These are phyloP conservation scores for Telmatochromis sp. DNA, from an alignment of 2,113 vertebrate species.

Conservation along the genomic window DNA sequence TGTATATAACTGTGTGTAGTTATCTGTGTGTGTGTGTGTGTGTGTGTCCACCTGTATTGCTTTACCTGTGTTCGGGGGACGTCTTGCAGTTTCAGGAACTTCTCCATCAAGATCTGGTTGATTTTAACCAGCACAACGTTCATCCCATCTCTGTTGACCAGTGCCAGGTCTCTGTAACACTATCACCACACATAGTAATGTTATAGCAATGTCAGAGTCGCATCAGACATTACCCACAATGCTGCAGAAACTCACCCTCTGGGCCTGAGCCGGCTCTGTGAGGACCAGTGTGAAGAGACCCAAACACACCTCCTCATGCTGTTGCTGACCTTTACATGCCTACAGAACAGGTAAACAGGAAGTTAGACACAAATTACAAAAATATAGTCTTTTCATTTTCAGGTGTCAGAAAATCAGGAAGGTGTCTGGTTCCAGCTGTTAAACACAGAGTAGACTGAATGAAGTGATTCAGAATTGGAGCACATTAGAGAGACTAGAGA, in stretches of 20 bases:
- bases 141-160: constrained; percentile 91
- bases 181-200: constrained; percentile 36
- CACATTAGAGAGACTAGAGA: neutral
- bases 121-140: constrained; percentile 87
- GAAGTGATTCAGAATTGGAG: neutral
- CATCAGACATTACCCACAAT: neutral
- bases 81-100: constrained; percentile 90
- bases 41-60: too few species aligned
- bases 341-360: constrained; percentile 30
- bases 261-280: constrained; percentile 81
- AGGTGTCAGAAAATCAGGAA: neutral
- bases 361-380: neutral
- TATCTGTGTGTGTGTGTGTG: neutral
- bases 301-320: constrained; percentile 93
- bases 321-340: constrained; percentile 92
- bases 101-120: constrained; percentile 96
- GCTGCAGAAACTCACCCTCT: constrained; percentile 75
- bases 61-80: constrained; percentile 61
- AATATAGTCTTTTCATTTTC: neutral
- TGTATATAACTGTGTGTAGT: neutral
- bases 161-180: constrained; percentile 89
- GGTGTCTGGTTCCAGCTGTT: neutral
- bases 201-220: neutral
- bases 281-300: constrained; percentile 87
- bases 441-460: neutral